These are phyloP conservation scores for Acanthiza pusilla DNA, from an alignment of 2,797 vertebrate species.

Conservation along the genomic window DNA sequence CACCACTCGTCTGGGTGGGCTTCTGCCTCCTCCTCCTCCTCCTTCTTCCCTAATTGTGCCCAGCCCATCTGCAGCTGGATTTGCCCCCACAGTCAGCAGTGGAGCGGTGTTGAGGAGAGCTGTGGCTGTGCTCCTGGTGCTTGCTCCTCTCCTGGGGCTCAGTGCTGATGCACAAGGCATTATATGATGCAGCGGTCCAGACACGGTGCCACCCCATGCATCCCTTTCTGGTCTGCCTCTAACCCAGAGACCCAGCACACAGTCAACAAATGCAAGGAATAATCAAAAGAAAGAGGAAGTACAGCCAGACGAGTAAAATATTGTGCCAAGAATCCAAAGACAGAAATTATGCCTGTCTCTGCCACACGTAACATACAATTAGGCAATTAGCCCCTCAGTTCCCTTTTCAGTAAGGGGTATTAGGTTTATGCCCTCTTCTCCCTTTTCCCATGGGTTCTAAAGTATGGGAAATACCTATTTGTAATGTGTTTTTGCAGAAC, in stretches of 20 bases:
- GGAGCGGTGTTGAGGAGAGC: neutral
- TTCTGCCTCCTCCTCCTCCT: neutral
- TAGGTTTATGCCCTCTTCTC: neutral
- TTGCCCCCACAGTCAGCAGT: neutral
- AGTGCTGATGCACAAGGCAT: rapidly evolving
- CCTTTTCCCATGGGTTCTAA: neutral
- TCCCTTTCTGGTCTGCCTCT: neutral
- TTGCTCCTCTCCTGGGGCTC: neutral
- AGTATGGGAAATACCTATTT: neutral
- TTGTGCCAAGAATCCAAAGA: neutral
- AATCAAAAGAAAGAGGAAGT: neutral
- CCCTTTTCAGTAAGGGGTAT: neutral
- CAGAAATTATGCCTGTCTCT: neutral
- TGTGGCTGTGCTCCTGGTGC: rapidly evolving
- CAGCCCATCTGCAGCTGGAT: rapidly evolving
- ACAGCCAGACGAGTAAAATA: neutral
- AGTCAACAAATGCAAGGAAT: neutral
- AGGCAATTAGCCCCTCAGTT: neutral
- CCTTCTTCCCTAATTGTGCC: neutral
- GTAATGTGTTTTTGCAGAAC: neutral
- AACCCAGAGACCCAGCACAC: neutral
- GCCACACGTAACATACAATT: neutral
- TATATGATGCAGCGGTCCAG: rapidly evolving
- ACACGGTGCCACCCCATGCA: rapidly evolving
- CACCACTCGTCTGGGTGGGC: neutral